Conservation (phyloP, 2,797 vertebrate species). For the Cottoperca gobio region DNA sequence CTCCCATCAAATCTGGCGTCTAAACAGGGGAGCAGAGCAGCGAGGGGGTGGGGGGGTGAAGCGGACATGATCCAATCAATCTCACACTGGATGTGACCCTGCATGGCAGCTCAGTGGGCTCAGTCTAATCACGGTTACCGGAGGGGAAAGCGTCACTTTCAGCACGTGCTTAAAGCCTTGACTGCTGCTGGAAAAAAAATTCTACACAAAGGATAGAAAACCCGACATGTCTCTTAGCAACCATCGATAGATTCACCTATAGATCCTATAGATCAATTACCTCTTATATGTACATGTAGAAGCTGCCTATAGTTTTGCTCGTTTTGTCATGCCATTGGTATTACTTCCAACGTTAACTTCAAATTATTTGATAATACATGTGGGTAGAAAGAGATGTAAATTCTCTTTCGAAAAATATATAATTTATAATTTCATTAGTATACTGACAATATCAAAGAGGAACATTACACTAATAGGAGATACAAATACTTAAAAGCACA, state of each 20-base stretch:
- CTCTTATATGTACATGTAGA: neutral
- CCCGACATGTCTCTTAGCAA: slow-evolving; percentile 57
- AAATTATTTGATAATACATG: neutral
- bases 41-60: slow-evolving; percentile 7
- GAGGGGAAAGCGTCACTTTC: slow-evolving; percentile 25
- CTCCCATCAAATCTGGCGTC: slow-evolving; percentile 33
- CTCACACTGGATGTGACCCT: slow-evolving; percentile 54
- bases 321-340: neutral
- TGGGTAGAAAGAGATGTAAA: neutral
- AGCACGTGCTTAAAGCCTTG: slow-evolving; percentile 44
- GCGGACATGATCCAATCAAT: slow-evolving; percentile 63
- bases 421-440: neutral
- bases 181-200: slow-evolving; percentile 6
- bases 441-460: neutral
- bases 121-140: slow-evolving; percentile 58
- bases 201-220: slow-evolving; percentile 21
- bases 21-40: slow-evolving; percentile 28
- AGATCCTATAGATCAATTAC: slow-evolving; percentile 37
- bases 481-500: neutral
- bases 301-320: neutral
- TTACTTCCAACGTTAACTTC: neutral
- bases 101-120: slow-evolving; percentile 55
- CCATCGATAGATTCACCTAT: slow-evolving; percentile 40
- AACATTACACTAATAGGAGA: neutral
- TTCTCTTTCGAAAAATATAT: neutral